Evolutionary conservation across 2,797 vertebrate genomes (phyloP), one percentile per base, ranked within the genome.

Genomic region (Rachycentron canadum): DNA sequence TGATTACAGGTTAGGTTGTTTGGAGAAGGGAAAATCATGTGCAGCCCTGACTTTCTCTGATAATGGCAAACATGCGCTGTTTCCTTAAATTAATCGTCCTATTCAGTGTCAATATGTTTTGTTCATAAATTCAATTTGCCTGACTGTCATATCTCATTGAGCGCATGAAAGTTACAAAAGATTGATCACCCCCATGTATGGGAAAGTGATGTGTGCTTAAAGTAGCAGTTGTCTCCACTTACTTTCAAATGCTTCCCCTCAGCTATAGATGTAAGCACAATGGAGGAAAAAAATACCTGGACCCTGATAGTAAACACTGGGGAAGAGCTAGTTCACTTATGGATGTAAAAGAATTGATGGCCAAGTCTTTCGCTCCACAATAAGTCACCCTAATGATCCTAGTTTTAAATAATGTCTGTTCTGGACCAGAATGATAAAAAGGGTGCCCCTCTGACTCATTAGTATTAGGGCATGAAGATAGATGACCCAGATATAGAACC

Each of bases 361-460:
- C 89, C 69, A 71, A 84, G 82, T 91, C 87, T 76, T 55, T 69
- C 60, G 84, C 81, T 79, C 83, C 72, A 89, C 90, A 88, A 95
- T 95, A 94, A 93, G 91, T 95, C 94, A 95, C 91, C 69, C 82
- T 95, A 95, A 95, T 94, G 94, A 95, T 93, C 91, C 86, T 79
- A 83, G 79, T 93, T 94, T 94, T 94, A 95, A 95, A 95, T 92
- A 94, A 94, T 93, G 94, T 86, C 91, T 93, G 84, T 88, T 92
- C 90, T 89, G 82, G 91, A 90, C 89, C 85, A 59, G 91, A 77
- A 86, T 95, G 94, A 95, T 95, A 82, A 93, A 95, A 94, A 91
- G 86, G 79, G 80, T 88, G 86, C 86, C 85, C 90, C 91, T 91
- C 86, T 86, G 86, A 93, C 91, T 95, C 94, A 95, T 95, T 95